Evolutionary conservation across 2,888 invertebrate species (phyloP), one percentile per base, ranked within the genome.

Genomic region (Parnassius glacialis): DNA sequence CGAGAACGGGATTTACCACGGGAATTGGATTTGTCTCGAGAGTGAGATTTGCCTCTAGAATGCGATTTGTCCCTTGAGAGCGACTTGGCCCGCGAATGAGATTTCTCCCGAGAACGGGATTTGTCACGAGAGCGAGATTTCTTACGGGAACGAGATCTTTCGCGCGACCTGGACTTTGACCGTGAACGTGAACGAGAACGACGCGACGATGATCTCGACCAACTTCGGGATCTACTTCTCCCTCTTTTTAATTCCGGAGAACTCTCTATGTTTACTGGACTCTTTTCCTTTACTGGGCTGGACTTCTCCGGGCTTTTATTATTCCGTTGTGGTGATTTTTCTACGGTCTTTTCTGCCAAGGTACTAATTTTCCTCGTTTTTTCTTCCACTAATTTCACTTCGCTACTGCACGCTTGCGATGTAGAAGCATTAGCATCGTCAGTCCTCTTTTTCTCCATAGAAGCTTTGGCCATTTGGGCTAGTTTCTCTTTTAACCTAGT

Each of bases 391-490:
- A 10, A 48, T 48, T 48, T 48, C 13, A 9, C 48, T n/a, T 68
- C 61, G 64, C 65, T 59, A 60, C 70, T 57, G 55, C 66, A 47
- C 0, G 13, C 48, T 48, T 48, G 48, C 9, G 84, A 80, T 10
- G 83, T 81, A 3, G 84, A 83, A 5, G 84, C 83, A 57, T 75
- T 79, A 9, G 70, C 70, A 50, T 80, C 83, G 48, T 80, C 83
- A 16, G 59, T 67, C 48, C 78, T 69, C 60, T 70, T 75, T n/a
- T 76, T 72, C 67, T 85, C 84, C 48, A 84, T 75, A 0, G 84
- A 77, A 2, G 95, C 95, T 73, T 95, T 95, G 2, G 96, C 96
- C 82, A 96, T 95, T 65, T 65, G 95, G 92, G 61, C 95, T 93
- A 78, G 93, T 81, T 67, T 94, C 93, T 70, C 93, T 74, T 95